Evolutionary conservation across 2,113 vertebrate genomes (phyloP).

Genomic region (Puntigrus tetrazona): DNA sequence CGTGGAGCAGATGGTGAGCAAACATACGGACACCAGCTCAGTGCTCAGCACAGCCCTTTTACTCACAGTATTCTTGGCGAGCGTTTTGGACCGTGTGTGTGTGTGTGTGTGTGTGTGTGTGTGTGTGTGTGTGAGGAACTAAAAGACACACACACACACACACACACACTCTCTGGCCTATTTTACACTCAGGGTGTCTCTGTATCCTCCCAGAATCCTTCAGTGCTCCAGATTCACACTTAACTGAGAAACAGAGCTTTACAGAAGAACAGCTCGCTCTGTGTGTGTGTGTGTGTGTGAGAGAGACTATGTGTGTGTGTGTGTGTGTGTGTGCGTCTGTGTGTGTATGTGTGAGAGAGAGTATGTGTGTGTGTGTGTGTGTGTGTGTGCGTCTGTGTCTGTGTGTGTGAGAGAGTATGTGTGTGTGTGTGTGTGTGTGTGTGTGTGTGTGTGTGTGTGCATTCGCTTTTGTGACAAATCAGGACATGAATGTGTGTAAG

Average conservation of each 20-base stretch:
- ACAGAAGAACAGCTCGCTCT: too few species aligned
- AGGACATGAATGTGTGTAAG: too few species aligned
- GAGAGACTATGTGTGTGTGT: too few species aligned
- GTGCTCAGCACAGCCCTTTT: background rate
- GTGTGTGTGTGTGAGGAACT: background rate
- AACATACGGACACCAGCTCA: background rate
- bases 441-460: too few species aligned
- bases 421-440: too few species aligned
- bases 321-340: too few species aligned
- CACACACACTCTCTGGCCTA: constrained; percentile 33
- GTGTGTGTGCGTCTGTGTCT: too few species aligned
- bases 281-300: too few species aligned
- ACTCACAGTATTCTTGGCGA: background rate
- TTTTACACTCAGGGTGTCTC: constrained; percentile 2
- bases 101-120: background rate
- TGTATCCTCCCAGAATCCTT: constrained; percentile 11
- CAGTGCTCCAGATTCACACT: constrained; percentile 40
- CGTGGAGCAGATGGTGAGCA: background rate
- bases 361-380: too few species aligned
- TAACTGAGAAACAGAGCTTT: background rate
- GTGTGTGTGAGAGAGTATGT: too few species aligned
- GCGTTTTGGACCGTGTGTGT: background rate
- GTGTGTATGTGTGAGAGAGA: too few species aligned
- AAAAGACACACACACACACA: background rate
- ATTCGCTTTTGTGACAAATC: too few species aligned